Evolutionary conservation across 2,113 vertebrate species (phyloP), one percentile per base, ranked within the genome.

Genomic region (Stegastes partitus): DNA sequence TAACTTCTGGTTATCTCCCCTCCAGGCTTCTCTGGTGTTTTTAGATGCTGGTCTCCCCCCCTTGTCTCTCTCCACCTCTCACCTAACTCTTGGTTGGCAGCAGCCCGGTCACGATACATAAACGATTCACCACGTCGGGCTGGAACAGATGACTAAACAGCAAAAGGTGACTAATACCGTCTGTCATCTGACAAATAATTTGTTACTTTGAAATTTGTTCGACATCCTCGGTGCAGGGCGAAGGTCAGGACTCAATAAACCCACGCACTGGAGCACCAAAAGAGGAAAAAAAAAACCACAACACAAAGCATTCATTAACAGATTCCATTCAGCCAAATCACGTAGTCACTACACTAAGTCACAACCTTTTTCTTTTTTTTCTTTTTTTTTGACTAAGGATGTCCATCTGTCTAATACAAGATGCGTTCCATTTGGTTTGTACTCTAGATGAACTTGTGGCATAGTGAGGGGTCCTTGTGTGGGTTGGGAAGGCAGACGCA

Each of bases 331-430:
- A 58, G 75, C 62, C 66, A 82, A 72, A 82, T 70, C 75, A 70
- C 56, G 16, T 78, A 73, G 68, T 25, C 72, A 56, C 74, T 62
- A 37, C 58, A 66, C 14, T 62, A 65, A 71, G 50, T 57, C 19
- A 1, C 22, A 78, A 71, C 21, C 64, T 61, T 9, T 69, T 79
- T 78, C 49, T n/a, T n/a, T n/a, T n/a, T n/a, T 68, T 61, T 31
- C 68, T 81, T 71, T 81, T 71, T 74, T 50, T 62, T 49, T 26
- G 44, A 81, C 74, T 18, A 61, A 74, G 50, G 23, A 54, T 31
- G 69, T 85, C 88, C 89, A 87, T 90, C 87, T 90, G 89, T 87
- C 50, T 44, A n/a, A 80, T 31, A 53, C 79, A 73, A 79, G 67
- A 87, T 73, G 75, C 62, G 68, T 28, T 86, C 28, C 68, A 68